Evolutionary conservation across 2,888 invertebrate species (phyloP), one percentile per base, ranked within the genome.

Genomic region (Drosophila quinaria): DNA sequence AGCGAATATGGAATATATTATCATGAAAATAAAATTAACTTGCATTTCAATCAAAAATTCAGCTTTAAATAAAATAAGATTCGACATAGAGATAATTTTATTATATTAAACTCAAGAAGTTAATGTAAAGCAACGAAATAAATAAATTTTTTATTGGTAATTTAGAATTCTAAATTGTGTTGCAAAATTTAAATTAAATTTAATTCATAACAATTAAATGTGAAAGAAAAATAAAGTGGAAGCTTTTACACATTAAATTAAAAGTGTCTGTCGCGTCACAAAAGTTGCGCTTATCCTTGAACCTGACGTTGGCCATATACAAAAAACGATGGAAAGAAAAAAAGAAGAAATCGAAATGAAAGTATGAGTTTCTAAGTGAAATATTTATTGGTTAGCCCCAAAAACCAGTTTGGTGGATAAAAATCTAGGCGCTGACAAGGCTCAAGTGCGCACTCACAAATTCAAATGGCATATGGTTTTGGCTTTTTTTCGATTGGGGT

Each of bases 341-440:
- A 68, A 59, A 76, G 49, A 68, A 17, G 29, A 47, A 58, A 19
- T 39, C 47, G 25, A 71, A 68, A 22, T 49, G 50, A 78, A 68
- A 70, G 74, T 69, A 65, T 44, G 60, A 64, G 68, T 62, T 64
- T 66, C 77, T 64, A 68, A 37, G 41, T 54, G 64, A 63, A 62
- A 67, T 68, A 76, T 81, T 80, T 80, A 80, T 80, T 70, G 75
- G 81, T 81, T 78, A 63, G 81, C 61, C 67, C 70, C 68, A 71
- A 78, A 69, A 79, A 70, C 67, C 67, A 44, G 68, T 84, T 84
- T 70, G 47, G 41, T 74, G 84, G 72, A 79, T 84, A 86, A 64
- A 80, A 83, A 83, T 83, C 76, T 83, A 80, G 80, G 76, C 80
- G 70, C 86, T 78, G 87, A 72, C 73, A 84, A 74, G 55, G 71